phyloP scores from a whole-genome alignment of 2,113 vertebrate species.

The Burhinus bistriatus region DNA sequence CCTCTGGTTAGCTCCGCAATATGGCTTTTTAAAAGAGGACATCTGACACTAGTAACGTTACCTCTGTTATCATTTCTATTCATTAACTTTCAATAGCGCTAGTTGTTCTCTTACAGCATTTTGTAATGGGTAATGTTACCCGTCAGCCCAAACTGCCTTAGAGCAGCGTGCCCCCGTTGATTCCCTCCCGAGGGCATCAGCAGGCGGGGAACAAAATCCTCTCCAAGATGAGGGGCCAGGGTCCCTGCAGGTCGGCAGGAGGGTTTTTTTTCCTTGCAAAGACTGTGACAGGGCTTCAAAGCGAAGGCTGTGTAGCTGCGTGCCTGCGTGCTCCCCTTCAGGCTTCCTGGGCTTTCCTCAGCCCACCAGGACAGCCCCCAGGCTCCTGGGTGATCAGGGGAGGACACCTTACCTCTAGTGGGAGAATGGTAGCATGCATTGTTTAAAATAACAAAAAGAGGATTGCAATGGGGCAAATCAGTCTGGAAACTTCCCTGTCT shows the following conservation, averaged over 20 bases:
- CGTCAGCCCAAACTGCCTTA: neutral
- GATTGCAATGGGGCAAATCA: neutral
- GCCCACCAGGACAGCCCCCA: neutral
- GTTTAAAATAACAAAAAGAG: neutral
- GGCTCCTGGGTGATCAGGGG: neutral
- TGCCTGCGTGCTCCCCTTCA: neutral
- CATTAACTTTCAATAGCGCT: neutral
- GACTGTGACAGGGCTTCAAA: neutral
- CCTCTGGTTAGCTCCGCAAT: neutral
- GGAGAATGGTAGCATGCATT: neutral
- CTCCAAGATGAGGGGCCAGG: fast-evolving
- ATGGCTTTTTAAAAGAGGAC: neutral
- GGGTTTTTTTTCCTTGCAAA: neutral
- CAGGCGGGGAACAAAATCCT: neutral
- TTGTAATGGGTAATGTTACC: neutral
- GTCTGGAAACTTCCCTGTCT: neutral
- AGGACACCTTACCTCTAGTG: neutral
- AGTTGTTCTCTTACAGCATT: neutral
- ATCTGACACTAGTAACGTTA: neutral
- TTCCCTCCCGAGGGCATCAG: neutral
- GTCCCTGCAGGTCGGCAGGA: neutral
- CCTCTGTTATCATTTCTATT: neutral
- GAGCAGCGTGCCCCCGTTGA: neutral
- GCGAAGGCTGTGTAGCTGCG: neutral
- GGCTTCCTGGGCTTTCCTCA: neutral